These are phyloP conservation scores for Ashinkailepas kermadecensis DNA, from an alignment of 2,888 invertebrate genomes.

Conservation along the genomic window DNA sequence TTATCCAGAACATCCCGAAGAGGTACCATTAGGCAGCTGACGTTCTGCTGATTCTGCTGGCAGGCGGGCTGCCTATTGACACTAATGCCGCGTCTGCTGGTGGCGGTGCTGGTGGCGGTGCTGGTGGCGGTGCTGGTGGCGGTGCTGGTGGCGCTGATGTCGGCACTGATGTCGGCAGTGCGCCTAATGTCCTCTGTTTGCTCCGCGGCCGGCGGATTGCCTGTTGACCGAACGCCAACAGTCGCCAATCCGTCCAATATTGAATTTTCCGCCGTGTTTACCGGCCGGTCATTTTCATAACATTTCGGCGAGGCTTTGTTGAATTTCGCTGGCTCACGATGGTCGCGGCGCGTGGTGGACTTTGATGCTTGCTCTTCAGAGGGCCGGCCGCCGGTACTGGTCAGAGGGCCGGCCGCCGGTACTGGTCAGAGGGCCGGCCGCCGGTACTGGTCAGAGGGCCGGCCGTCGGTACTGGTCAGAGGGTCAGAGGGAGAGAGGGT, in stretches of 20 bases:
- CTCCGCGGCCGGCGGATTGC: background rate
- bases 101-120: too few species aligned
- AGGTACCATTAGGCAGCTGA: too few species aligned
- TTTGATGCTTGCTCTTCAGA: background rate
- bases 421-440: background rate
- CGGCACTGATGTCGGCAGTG: too few species aligned
- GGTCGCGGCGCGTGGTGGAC: background rate
- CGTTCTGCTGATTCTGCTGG: too few species aligned
- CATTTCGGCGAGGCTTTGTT: slow-evolving; percentile 7
- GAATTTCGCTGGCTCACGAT: background rate
- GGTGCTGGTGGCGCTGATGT: too few species aligned
- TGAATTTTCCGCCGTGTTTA: slow-evolving; percentile 7
- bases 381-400: background rate
- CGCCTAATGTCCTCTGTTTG: background rate
- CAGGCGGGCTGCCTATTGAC: too few species aligned
- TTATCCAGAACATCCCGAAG: too few species aligned
- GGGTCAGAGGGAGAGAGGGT: too few species aligned
- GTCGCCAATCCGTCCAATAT: background rate
- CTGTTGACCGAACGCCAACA: slow-evolving; percentile 8
- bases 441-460: background rate
- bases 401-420: background rate
- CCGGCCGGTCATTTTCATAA: slow-evolving; percentile 8
- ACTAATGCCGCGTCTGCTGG: too few species aligned
- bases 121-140: too few species aligned
- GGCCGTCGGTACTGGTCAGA: background rate